These are phyloP conservation scores for Argynnis bischoffii DNA, from an alignment of 2,888 invertebrate genomes.

Conservation along the genomic window DNA sequence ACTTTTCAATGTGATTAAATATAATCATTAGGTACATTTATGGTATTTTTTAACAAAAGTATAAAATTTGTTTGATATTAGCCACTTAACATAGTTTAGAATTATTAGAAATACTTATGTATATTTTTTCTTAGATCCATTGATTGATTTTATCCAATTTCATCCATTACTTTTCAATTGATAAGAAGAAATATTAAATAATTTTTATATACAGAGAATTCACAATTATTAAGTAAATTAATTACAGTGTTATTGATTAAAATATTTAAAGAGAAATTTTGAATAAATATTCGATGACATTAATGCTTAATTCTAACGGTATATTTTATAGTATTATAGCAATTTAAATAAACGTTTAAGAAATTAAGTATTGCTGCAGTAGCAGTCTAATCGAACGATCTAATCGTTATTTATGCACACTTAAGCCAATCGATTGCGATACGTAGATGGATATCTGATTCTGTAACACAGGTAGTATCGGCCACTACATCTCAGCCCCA, in stretches of 20 bases:
- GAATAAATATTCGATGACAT: background rate
- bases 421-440: conserved; percentile 35
- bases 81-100: no score
- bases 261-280: conserved; percentile 12
- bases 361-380: conserved; percentile 23
- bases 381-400: conserved; percentile 31
- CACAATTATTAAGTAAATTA: background rate
- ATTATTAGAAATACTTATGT: no score
- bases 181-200: no score
- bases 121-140: no score
- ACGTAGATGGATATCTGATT: conserved; percentile 48
- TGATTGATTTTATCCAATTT: no score
- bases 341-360: conserved; percentile 19
- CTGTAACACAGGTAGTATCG: conserved; percentile 66
- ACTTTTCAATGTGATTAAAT: no score
- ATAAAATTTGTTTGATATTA: no score
- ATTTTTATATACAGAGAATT: no score
- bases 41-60: no score
- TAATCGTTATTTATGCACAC: conserved; percentile 40
- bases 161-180: no score
- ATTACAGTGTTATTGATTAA: background rate
- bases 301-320: conserved; percentile 1
- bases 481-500: conserved; percentile 45
- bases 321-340: conserved; percentile 11
- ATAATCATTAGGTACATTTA: no score